Evolutionary conservation across 1,140 invertebrate genomes (phyloP), one percentile per base, ranked within the genome.

Genomic region (Drosophila tani): DNA sequence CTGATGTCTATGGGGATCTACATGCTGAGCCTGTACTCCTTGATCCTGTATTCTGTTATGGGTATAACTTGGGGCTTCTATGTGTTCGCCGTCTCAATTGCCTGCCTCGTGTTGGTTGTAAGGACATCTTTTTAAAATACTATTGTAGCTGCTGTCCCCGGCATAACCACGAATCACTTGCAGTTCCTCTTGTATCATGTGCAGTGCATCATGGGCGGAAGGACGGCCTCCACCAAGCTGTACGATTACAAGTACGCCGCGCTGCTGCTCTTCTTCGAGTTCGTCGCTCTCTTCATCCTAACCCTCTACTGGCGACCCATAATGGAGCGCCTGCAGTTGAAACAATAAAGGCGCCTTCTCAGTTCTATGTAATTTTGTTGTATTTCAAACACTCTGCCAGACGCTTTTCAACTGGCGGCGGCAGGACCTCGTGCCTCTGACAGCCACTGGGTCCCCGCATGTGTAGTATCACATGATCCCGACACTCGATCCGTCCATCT

Each of bases 131-230:
- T 32, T 32, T 12, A 1, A 29, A 11, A 29, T 68, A 21, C 11
- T 17, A 12, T 19, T 27, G 21, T 15, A 11, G 5, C 14, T 19
- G 17, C 41, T 66, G 38, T 41, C 38, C 27, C 7, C 21, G 3
- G 35, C 71, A 56, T 73, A 38, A 60, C 32, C 60, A 77, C 50
- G 57, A 56, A 69, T 74, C 81, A 79, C 50, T 90, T 73, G 70
- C 84, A 88, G 84, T 66, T 88, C 41, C 40, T 85, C 3, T 17
- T 79, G 43, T 88, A 90, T 90, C 85, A 88, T 81, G 70, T 79
- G 75, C 85, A 88, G 67, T 60, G 64, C 41, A 71, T 90, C 38
- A 51, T 69, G 32, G 84, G 81, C 2, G 64, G 51, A 11, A 65
- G 78, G 6, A 7, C 2, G 19, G 32, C 73, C 15, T 51, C 68